Evolutionary conservation across 2,113 vertebrate genomes (phyloP), one percentile per base, ranked within the genome.

Genomic region (Sclerurus mexicanus): DNA sequence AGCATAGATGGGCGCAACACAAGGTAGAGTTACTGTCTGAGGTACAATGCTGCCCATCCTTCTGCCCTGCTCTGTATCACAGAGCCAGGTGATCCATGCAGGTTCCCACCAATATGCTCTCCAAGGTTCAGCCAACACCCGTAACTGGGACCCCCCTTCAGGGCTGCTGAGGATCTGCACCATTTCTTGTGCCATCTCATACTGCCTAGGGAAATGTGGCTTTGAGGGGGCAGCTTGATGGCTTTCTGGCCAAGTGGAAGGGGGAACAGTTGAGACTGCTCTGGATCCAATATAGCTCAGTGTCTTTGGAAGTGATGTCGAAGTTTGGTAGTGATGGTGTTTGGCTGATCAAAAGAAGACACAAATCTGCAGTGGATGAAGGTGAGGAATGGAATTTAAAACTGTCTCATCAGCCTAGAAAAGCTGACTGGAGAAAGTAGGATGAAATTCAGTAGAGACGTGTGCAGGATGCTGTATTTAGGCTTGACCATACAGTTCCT

Each of bases 81-180:
- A 73, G 46, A 71, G 18, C 28, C n/a, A 35, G 44, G 12, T 58
- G 44, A 88, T 44, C 47, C 27, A 0, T 1, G 15, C 12, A 68
- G 16, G 5, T 64, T 66, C 20, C 37, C 50, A 46, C 37, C 0
- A 0, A 72, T 27, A 22, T 2, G 3, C 4, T 64, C 13, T 49
- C 14, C n/a, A 56, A 62, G 37, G 40, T 46, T n/a, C 49, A 72
- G n/a, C 22, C 58, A 52, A 66, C 14, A 71, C 2, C 27, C 8
- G 13, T 7, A 33, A 3, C 10, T 30, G n/a, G 7, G 63, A 42
- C 8, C 0, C 14, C 14, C 5, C 31, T 53, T 91, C 40, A 66
- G 53, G 20, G 17, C 11, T 83, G 46, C 37, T 0, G 0, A 56
- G 19, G 18, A 16, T 37, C 37, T 78, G n/a, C 47, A 35, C 4